These are phyloP conservation scores for Malurus cyaneus DNA, from an alignment of 2,113 vertebrate species.

Conservation along the genomic window DNA sequence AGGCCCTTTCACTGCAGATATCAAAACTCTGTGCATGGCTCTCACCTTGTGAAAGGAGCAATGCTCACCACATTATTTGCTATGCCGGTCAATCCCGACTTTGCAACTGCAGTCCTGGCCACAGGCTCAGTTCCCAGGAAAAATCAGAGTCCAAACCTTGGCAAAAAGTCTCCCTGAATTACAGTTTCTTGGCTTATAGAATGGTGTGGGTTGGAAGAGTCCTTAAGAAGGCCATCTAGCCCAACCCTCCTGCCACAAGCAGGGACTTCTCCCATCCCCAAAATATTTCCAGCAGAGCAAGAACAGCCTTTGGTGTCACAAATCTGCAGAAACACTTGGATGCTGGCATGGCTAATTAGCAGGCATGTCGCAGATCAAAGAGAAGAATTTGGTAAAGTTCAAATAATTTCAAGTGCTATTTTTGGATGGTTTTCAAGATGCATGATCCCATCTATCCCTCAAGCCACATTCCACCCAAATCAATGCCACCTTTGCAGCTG, in stretches of 20 bases:
- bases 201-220: neutral
- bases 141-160: neutral
- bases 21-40: neutral
- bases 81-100: neutral
- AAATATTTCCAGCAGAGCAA: neutral
- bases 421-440: neutral
- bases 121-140: neutral
- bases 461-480: neutral
- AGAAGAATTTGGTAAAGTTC: neutral
- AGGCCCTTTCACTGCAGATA: neutral
- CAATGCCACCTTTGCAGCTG: neutral
- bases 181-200: neutral
- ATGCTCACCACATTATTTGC: neutral
- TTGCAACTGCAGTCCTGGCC: neutral
- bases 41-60: neutral
- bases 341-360: neutral
- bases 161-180: neutral
- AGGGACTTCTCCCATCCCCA: neutral
- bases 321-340: neutral
- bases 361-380: neutral
- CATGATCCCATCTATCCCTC: neutral
- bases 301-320: neutral
- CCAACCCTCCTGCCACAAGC: neutral
- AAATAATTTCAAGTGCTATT: neutral
- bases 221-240: neutral